These are phyloP conservation scores for Esperia sulphurella DNA, from an alignment of 2,888 invertebrate genomes.

Conservation along the genomic window DNA sequence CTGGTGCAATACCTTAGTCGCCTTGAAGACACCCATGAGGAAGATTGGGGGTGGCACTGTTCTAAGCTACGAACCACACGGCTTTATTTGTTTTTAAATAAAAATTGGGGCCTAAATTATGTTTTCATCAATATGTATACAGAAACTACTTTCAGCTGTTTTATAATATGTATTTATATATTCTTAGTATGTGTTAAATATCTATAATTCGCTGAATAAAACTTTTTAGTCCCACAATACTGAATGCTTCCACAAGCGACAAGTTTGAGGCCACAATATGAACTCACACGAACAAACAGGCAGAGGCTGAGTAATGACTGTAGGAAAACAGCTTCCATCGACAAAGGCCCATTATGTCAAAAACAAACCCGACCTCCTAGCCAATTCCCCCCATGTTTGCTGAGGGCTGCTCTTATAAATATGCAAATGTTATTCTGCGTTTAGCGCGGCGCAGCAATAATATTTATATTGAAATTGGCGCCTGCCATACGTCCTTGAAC, in stretches of 20 bases:
- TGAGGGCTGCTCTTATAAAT: constrained; percentile 72
- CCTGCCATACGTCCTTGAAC: constrained; percentile 59
- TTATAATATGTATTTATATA: too few relatives aligned
- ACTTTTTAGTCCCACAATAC: neutral
- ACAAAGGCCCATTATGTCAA: constrained; percentile 69
- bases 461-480: constrained; percentile 71
- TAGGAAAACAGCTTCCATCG: constrained; percentile 48
- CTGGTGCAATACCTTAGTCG: too few relatives aligned
- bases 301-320: constrained; percentile 24
- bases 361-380: constrained; percentile 57
- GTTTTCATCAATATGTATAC: too few relatives aligned
- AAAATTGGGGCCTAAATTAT: too few relatives aligned
- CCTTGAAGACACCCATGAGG: too few relatives aligned
- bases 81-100: too few relatives aligned
- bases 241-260: too few relatives aligned
- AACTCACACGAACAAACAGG: constrained; percentile 35
- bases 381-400: constrained; percentile 68
- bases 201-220: neutral
- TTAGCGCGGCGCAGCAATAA: constrained; percentile 69
- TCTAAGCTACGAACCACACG: too few relatives aligned
- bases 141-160: too few relatives aligned
- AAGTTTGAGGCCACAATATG: constrained; percentile 13
- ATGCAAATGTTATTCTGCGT: constrained; percentile 74
- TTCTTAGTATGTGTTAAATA: too few relatives aligned
- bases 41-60: too few relatives aligned